A percentile compares a stretch with the other conserved stretches of the same genome.
Conservation (phyloP, 2,113 vertebrate species). For the Bufo gargarizans region DNA sequence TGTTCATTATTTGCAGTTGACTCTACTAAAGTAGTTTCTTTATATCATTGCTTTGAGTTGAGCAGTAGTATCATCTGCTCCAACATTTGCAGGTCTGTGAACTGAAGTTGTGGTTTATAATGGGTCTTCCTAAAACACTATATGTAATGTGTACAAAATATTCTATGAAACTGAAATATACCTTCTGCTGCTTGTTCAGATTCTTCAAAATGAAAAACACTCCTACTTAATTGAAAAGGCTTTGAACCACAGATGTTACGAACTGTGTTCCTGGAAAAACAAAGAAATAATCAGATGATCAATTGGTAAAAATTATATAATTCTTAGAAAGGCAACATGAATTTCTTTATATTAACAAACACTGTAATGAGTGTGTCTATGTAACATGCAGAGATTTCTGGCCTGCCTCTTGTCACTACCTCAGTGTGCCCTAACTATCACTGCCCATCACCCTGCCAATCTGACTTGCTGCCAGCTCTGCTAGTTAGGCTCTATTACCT, state of each 20-base stretch:
- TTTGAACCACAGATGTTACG: conserved; percentile 77
- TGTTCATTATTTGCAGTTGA: too few relatives aligned
- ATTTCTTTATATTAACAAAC: background rate
- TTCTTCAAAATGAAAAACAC: conserved; percentile 67
- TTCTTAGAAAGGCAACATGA: too few relatives aligned
- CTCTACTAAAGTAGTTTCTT: background rate
- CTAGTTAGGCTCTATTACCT: too few relatives aligned
- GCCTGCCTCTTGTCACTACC: too few relatives aligned
- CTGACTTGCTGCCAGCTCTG: too few relatives aligned
- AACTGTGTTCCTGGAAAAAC: conserved; percentile 83
- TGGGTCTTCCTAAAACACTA: background rate
- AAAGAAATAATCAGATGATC: background rate
- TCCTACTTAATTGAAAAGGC: conserved; percentile 69
- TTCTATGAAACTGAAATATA: background rate
- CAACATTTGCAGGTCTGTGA: background rate
- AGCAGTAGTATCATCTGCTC: background rate
- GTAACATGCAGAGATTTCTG: too few relatives aligned
- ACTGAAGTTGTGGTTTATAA: background rate
- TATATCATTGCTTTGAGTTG: background rate
- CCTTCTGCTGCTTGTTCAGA: conserved; percentile 24
- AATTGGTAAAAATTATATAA: background rate
- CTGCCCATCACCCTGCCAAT: too few relatives aligned
- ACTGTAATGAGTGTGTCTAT: too few relatives aligned
- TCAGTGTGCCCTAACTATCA: too few relatives aligned
- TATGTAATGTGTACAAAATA: background rate